A percentile compares a stretch with the other conserved stretches of the same genome.
Evolutionary conservation across 2,888 invertebrate species (phyloP).

Genomic region (Asteroscopus sphinx): DNA sequence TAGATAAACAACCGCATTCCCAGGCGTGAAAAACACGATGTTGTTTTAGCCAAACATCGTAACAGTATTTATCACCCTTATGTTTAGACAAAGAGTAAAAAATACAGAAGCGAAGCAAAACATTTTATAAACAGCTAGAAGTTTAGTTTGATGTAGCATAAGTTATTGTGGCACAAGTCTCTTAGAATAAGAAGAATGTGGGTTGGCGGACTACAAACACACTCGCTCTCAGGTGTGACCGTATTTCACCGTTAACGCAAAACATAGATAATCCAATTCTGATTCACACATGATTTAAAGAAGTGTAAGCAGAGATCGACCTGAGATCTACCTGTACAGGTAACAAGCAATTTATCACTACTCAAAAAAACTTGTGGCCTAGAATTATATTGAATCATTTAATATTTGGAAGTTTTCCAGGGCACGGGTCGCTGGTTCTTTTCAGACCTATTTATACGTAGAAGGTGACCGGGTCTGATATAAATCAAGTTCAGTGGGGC

Average conservation of each 20-base stretch:
- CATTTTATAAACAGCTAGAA: conserved; percentile 14
- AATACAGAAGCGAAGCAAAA: conserved; percentile 11
- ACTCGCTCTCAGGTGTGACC: too few relatives aligned
- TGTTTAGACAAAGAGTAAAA: conserved; percentile 33
- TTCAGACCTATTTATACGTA: conserved; percentile 27
- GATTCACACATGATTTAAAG: too few relatives aligned
- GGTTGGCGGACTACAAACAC: too few relatives aligned
- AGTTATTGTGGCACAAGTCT: too few relatives aligned
- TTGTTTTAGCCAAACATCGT: conserved; percentile 32
- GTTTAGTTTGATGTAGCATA: not conserved
- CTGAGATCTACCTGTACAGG: too few relatives aligned
- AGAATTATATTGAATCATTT: conserved; percentile 35
- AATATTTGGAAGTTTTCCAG: conserved; percentile 42
- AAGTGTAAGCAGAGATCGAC: too few relatives aligned
- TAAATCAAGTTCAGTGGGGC: conserved; percentile 44
- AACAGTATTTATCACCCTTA: conserved; percentile 27
- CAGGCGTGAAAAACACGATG: conserved; percentile 19
- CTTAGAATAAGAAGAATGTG: too few relatives aligned
- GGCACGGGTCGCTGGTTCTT: conserved; percentile 16
- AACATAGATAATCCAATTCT: too few relatives aligned
- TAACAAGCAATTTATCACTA: too few relatives aligned
- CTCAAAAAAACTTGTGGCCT: conserved; percentile 8
- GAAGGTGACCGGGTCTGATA: conserved; percentile 31
- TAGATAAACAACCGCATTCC: conserved; percentile 38
- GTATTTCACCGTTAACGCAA: too few relatives aligned